Evolutionary conservation across 2,888 invertebrate genomes (phyloP), one percentile per base, ranked within the genome.

Genomic region (Dorcus hopei): DNA sequence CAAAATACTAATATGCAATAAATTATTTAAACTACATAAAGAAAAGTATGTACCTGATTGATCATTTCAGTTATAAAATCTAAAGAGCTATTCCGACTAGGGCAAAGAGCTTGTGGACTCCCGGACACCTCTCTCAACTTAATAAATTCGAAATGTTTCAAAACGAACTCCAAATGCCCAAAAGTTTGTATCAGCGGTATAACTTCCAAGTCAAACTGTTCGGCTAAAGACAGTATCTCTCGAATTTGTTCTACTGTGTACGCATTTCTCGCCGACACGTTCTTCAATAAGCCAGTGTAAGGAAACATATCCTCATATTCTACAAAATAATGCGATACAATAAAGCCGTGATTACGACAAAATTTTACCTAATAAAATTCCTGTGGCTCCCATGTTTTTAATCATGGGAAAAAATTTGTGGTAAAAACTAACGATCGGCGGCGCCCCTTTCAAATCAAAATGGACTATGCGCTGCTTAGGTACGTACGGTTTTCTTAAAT

Each of bases 221-320:
- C 79, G 7, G 85, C 84, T 1, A 80, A 70, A 64, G 82, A 80
- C 38, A 88, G 80, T 66, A 93, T 86, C 58, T 81, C 80, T 61
- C 74, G 74, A 54, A 85, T 79, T 59, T 85, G 82, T 26, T 77
- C 77, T 51, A 73, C 71, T 53, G 82, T 81, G 74, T 87, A 89
- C 8, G 88, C 86, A 77, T 82, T 87, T 68, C 79, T 79, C 0
- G 82, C 87, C 56, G 80, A 78, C 58, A 82, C 80, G 61, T 74
- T 77, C 70, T 81, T 80, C 40, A 91, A 74, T 1, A 74, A 70
- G 1, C 86, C 88, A 49, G 77, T 79, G 76, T 86, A 91, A 0
- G 91, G 91, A 77, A 91, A 91, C 87, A 89, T 90, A 71, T 91
- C 91, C 77, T 91, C 91, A 81, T 90, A 91, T 75, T 91, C 91